Percentiles rank a stretch among this genome's conserved stretches.
phyloP scores from a whole-genome alignment of 2,113 vertebrate species.

The Spea multiplicata region DNA sequence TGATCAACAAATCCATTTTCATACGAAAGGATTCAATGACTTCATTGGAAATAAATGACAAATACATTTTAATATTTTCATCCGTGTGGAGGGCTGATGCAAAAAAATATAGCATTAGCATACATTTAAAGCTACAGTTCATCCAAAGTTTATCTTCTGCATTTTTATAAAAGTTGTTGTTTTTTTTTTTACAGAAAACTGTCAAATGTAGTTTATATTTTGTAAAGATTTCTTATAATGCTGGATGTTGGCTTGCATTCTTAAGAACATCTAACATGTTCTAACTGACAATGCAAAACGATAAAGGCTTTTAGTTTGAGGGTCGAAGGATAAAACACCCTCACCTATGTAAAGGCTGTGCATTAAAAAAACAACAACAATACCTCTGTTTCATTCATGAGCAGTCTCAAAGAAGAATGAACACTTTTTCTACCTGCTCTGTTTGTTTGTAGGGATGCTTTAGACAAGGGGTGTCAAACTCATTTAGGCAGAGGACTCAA shows the following conservation, averaged over 20 bases:
- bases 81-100: constrained; percentile 29
- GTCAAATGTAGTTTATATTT: constrained; percentile 8
- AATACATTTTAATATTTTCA: constrained; percentile 49
- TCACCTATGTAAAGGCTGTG: too few relatives aligned
- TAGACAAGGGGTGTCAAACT: too few relatives aligned
- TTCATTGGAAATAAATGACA: constrained; percentile 58
- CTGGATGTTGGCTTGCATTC: constrained; percentile 44
- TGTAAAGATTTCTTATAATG: constrained; percentile 2
- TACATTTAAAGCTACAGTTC: constrained; percentile 36
- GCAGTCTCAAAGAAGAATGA: too few relatives aligned
- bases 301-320: too few relatives aligned
- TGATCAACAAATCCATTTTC: constrained; percentile 60
- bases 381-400: too few relatives aligned
- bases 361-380: too few relatives aligned
- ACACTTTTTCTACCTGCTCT: too few relatives aligned
- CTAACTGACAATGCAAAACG: neutral
- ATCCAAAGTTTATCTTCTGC: constrained; percentile 42
- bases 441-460: too few relatives aligned
- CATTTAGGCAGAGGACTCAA: too few relatives aligned
- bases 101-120: constrained; percentile 41
- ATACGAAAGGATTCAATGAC: constrained; percentile 54
- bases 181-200: constrained; percentile 51
- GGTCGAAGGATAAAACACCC: too few relatives aligned
- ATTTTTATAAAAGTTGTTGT: neutral
- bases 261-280: constrained; percentile 39